A percentile compares a stretch with the other conserved stretches of the same genome.
Conservation (phyloP, 2,113 vertebrate genomes). For the Helogale parvula region DNA sequence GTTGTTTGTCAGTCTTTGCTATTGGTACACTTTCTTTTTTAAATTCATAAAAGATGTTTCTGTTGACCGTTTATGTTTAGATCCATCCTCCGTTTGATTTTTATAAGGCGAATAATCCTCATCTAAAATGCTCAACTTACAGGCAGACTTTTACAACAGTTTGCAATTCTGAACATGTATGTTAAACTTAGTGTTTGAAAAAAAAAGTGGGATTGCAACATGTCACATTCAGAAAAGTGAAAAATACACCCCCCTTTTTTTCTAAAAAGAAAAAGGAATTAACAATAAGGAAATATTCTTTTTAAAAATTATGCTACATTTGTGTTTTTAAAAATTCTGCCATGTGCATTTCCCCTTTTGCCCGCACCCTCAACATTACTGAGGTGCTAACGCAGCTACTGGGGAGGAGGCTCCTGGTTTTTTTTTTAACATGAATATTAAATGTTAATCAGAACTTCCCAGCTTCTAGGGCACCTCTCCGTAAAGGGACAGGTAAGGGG, state of each 20-base stretch:
- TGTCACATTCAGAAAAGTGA: not conserved
- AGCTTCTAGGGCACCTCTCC: not conserved
- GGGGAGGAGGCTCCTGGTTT: too few species aligned
- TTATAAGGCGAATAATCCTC: not conserved
- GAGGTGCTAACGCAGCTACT: not conserved
- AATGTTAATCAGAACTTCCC: not conserved
- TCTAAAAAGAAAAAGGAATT: not conserved
- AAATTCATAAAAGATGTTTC: not conserved
- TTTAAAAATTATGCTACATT: not conserved
- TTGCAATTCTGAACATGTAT: not conserved
- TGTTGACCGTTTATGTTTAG: not conserved
- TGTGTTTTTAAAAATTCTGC: not conserved
- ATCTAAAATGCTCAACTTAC: not conserved
- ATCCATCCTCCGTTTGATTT: not conserved
- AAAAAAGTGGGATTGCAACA: not conserved
- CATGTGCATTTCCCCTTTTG: not conserved
- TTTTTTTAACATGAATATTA: not conserved
- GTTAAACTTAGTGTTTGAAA: not conserved
- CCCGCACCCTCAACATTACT: not conserved
- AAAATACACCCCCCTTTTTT: not conserved
- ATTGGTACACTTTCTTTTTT: not conserved
- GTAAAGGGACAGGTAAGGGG: conserved; percentile 84
- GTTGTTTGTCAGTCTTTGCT: not conserved
- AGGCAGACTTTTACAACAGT: not conserved
- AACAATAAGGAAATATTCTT: not conserved